Evolutionary conservation across 1,140 invertebrate genomes (phyloP).

Genomic region (Nasonia giraulti): DNA sequence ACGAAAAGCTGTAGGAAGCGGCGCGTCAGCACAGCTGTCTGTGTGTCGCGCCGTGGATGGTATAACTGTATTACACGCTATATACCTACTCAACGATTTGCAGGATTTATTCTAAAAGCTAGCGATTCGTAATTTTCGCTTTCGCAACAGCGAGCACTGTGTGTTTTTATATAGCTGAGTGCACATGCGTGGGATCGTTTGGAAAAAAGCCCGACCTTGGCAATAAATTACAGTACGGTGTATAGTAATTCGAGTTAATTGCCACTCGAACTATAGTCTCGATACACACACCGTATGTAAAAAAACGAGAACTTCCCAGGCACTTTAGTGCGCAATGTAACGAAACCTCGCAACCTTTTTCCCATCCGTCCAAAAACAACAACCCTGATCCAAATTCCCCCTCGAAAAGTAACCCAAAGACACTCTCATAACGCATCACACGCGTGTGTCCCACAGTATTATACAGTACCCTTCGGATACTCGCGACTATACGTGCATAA

Average conservation of each 20-base stretch:
- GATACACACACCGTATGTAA: neutral
- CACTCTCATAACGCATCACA: neutral
- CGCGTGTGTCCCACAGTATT: neutral
- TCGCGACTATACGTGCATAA: neutral
- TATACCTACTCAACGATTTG: neutral
- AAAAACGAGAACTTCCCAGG: neutral
- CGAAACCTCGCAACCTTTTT: neutral
- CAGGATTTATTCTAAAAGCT: neutral
- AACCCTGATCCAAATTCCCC: neutral
- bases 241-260: neutral
- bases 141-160: neutral
- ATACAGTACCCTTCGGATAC: neutral
- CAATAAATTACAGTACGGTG: neutral
- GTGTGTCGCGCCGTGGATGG: no score
- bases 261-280: neutral
- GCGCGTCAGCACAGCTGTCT: no score
- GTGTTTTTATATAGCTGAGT: neutral
- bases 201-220: neutral
- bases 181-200: neutral
- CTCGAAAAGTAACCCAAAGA: neutral
- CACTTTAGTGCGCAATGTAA: neutral
- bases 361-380: neutral
- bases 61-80: neutral
- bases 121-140: neutral
- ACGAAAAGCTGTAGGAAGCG: no score